Evolutionary conservation across 2,797 vertebrate genomes (phyloP), one percentile per base, ranked within the genome.

Genomic region (Tauraco hartlaubi): DNA sequence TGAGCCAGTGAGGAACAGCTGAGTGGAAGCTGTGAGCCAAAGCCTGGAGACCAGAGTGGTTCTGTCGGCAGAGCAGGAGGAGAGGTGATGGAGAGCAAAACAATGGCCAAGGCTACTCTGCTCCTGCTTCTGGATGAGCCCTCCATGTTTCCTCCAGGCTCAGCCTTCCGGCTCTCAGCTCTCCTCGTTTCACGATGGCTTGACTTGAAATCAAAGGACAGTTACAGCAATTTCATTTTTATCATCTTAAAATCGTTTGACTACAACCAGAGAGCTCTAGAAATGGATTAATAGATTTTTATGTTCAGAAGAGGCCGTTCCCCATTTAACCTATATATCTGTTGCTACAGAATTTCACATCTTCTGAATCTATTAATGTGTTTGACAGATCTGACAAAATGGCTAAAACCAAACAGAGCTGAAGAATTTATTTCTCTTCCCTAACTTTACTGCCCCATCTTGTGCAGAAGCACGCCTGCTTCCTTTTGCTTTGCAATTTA

Each of bases 1-100:
- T 48, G 74, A 84, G 55, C n/a, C 14, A 0, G 28, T 23, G 69
- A 71, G 55, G 39, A 73, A n/a, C 11, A 29, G 20, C 23, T 0
- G 5, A 0, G 2, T 15, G 31, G 44, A 41, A 69, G 56, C 12
- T 49, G 12, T 0, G 2, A 69, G 31, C 39, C 49, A 12, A 35
- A 80, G 37, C 25, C n/a, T 6, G 33, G 48, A 37, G 29, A 5
- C 19, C 3, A 56, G 19, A 0, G 1, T 6, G 2, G 7, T 9
- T 73, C 54, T 46, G 15, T 9, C 1, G 1, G 28, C n/a, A 41
- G 68, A 84, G 73, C 67, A 63, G 71, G 33, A 67, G 54, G 35
- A 62, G 54, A 29, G 44, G 62, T 71, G 77, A 15, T 48, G 13
- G 8, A 3, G 44, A 35, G 41, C 56, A 56, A 22, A 68, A 18